phyloP scores from a whole-genome alignment of 2,113 vertebrate species.

The Herpailurus yagouaroundi region DNA sequence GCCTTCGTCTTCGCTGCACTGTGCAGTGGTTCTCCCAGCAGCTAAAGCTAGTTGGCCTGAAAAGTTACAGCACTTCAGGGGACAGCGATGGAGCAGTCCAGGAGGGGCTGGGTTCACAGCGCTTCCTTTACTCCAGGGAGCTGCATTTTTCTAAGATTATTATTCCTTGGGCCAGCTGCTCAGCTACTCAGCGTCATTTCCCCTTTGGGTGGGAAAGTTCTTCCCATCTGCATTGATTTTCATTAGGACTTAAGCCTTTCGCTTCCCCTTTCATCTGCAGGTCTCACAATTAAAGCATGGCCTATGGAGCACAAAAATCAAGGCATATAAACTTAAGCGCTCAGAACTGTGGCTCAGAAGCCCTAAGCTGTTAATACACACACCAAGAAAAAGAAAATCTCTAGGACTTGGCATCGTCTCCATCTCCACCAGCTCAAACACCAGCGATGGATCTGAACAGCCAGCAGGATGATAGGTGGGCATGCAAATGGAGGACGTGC shows the following conservation, averaged over 20 bases:
- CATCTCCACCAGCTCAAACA: neutral
- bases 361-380: neutral
- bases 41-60: conserved; percentile 63
- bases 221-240: conserved; percentile 78
- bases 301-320: neutral
- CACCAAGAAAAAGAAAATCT: neutral
- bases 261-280: neutral
- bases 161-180: conserved; percentile 85
- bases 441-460: neutral
- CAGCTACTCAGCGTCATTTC: conserved; percentile 84
- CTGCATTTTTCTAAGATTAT: conserved; percentile 88
- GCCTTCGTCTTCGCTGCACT: neutral
- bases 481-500: neutral
- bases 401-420: neutral
- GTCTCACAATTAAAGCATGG: neutral
- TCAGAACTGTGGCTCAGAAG: neutral
- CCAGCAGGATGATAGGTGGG: conserved; percentile 28
- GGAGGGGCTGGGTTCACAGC: conserved; percentile 79
- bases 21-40: neutral
- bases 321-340: neutral
- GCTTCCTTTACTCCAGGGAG: conserved; percentile 85
- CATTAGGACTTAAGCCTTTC: conserved; percentile 81
- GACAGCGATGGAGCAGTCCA: conserved; percentile 77
- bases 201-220: conserved; percentile 87
- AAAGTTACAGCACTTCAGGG: conserved; percentile 63